Base-by-base conservation (phyloP, 1,140 invertebrate genomes). In the Nasonia giraulti region DNA sequence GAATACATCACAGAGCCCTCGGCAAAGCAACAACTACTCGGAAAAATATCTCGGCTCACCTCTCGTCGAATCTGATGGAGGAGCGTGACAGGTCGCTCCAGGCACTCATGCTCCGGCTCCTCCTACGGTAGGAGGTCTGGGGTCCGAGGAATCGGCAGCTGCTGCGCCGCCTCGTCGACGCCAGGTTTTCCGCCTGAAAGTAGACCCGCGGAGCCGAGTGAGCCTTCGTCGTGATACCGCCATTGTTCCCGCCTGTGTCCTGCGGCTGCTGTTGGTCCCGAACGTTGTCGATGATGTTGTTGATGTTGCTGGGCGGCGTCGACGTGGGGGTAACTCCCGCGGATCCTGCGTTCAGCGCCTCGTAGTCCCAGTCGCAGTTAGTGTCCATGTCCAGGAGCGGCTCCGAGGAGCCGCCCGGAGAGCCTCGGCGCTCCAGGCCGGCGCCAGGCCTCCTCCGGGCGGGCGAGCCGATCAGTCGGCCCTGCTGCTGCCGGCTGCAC, bases 21-120 rank as follows among this genome's bases (percentile, higher is more conserved):
- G 47, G 2, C 8, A 2, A 50, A 50, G 47, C 47, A 12, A 50
- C 14, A 50, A 50, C 12, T 2, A 17, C 47, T 12, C 62, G 62
- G 14, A n/a, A 5, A n/a, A 66, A 69, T 23, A 69, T 23, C 23
- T n/a, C 7, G 20, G 80, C 81, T 75, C 87, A 97, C 96, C 96
- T 96, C 92, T 97, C 96, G 89, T 97, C 96, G 87, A 96, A 94
- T 88, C 95, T 95, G 93, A 96, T 96, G 88, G 96, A 96, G 80
- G 96, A 96, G 73, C 96, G 94, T 87, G 96, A 97, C 89, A 97
- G 95, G 89, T 97, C 96, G 90, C 96, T 96, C 96, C 96, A 97
- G 5, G 96, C 96, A 89, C 96, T 97, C 96, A 97, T 96, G 85
- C 96, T 96, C n/a, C 96, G 89, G 89, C 95, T 93, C 83, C 96